Evolutionary conservation across 2,797 vertebrate genomes (phyloP), one percentile per base, ranked within the genome.

Genomic region (Anguilla marmorata): DNA sequence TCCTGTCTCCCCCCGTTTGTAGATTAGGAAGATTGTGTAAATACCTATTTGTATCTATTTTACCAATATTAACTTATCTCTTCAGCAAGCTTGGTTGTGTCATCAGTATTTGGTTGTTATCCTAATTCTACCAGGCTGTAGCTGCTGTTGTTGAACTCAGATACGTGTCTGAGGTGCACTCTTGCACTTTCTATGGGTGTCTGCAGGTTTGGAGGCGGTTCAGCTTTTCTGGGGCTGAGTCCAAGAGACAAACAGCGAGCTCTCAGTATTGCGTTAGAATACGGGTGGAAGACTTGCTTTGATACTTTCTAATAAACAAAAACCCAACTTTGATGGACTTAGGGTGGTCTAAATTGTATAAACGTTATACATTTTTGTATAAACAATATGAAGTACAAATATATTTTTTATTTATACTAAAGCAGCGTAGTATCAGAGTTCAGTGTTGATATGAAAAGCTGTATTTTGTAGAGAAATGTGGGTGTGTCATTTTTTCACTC

Each of bases 291-390:
- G 1, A 30, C 1, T 37, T 14, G 72, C 72, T 16, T 76, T 37
- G 72, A 76, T 76, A 37, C 30, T 76, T 76, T 76, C n/a, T 19
- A 37, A 33, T 76, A 2, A 30, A 16, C 72, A 76, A 24, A 76
- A 76, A 76, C 16, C 11, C 30, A 37, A 37, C 16, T 14, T 76
- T 37, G 66, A 30, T 27, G 66, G n/a, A 33, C n/a, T 12, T 2
- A 0, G 27, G 72, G 14, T 76, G 33, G 30, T 37, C 37, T 76
- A 76, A 37, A 76, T 37, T 76, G 30, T 76, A 76, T 76, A 76
- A 76, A 76, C 33, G 72, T 33, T 76, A 14, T 76, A 76, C 72
- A 76, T 76, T 76, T 76, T 76, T 76, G 72, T 76, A 76, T 76
- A 76, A 76, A 19, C 33, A 76, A 69, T 76, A 76, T 76, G 11